Evolutionary conservation across 30 jellyfish, hydroid and myxozoan species (phyloP).

Genomic region (Morbakka virulenta): DNA sequence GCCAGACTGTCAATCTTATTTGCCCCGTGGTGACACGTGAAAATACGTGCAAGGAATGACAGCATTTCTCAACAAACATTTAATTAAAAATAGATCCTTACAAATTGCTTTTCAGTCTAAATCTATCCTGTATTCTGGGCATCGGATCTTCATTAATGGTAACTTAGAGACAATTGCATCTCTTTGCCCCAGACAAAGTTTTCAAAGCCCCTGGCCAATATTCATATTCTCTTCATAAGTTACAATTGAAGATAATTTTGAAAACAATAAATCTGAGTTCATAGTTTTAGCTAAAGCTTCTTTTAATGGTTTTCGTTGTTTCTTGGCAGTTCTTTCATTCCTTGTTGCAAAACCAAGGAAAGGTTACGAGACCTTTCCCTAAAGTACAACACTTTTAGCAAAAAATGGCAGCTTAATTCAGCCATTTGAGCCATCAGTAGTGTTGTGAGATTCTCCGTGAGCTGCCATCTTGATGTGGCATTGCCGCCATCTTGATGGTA

Average conservation of each 20-base stretch:
- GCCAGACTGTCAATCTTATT: too few relatives aligned
- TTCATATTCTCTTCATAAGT: constrained; percentile 12
- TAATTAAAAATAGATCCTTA: too few relatives aligned
- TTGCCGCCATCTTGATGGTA: too few relatives aligned
- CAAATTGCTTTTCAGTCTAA: too few relatives aligned
- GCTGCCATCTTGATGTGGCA: too few relatives aligned
- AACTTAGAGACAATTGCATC: not conserved
- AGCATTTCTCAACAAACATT: too few relatives aligned
- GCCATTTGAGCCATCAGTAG: constrained; percentile 9
- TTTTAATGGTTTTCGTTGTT: not conserved
- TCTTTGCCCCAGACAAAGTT: not conserved
- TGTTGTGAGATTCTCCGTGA: too few relatives aligned
- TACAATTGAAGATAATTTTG: constrained; percentile 2
- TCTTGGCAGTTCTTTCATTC: not conserved
- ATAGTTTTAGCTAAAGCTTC: not conserved
- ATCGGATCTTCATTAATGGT: too few relatives aligned
- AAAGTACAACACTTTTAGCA: not conserved
- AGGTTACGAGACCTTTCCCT: not conserved
- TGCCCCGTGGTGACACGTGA: too few relatives aligned
- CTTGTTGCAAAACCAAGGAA: not conserved
- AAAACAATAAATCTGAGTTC: not conserved
- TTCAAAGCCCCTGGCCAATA: constrained; percentile 11
- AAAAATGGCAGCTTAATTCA: not conserved
- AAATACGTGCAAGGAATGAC: too few relatives aligned
- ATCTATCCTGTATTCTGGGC: too few relatives aligned